Percentiles rank a stretch among this genome's conserved stretches.
Evolutionary conservation across 2,888 invertebrate species (phyloP).

Genomic region (Exocentrus adspersus): DNA sequence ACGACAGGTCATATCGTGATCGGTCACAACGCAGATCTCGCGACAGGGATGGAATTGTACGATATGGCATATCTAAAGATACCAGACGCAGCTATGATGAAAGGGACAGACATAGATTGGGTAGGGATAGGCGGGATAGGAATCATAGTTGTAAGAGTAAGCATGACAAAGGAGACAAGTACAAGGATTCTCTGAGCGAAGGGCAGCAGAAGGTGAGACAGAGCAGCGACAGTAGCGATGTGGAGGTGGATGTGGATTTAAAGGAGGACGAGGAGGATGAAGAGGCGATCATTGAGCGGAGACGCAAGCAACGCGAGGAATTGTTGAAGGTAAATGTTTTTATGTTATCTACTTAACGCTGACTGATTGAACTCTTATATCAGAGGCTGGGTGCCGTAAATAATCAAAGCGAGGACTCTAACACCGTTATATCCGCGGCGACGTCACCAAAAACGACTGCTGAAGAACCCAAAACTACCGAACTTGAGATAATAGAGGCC

Average conservation of each 20-base stretch:
- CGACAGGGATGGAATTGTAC: conserved; percentile 53
- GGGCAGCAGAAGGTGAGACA: conserved; percentile 78
- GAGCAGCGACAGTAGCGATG: conserved; percentile 77
- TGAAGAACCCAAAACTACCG: conserved; percentile 18
- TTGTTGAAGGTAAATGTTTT: conserved; percentile 75
- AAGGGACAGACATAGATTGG: conserved; percentile 46
- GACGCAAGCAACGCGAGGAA: conserved; percentile 88
- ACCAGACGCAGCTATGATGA: conserved; percentile 30
- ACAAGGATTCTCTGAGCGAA: conserved; percentile 81
- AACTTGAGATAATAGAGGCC: conserved; percentile 31
- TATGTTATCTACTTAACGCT: neutral
- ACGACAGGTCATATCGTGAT: conserved; percentile 37
- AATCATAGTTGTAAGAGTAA: conserved; percentile 52
- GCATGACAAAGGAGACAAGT: conserved; percentile 67
- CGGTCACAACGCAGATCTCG: conserved; percentile 50
- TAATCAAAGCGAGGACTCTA: conserved; percentile 68
- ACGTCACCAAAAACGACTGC: conserved; percentile 35
- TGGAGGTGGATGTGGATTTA: conserved; percentile 79
- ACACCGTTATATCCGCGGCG: conserved; percentile 56
- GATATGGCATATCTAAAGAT: conserved; percentile 55
- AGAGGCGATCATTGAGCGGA: conserved; percentile 89
- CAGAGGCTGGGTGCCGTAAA: conserved; percentile 69
- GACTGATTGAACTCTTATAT: conserved; percentile 29
- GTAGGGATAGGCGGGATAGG: conserved; percentile 60
- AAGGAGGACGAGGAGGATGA: conserved; percentile 91